A percentile compares a stretch with the other conserved stretches of the same genome.
Evolutionary conservation across 64 coral and sea anemone species (phyloP).

Genomic region (Platygyra sinensis): DNA sequence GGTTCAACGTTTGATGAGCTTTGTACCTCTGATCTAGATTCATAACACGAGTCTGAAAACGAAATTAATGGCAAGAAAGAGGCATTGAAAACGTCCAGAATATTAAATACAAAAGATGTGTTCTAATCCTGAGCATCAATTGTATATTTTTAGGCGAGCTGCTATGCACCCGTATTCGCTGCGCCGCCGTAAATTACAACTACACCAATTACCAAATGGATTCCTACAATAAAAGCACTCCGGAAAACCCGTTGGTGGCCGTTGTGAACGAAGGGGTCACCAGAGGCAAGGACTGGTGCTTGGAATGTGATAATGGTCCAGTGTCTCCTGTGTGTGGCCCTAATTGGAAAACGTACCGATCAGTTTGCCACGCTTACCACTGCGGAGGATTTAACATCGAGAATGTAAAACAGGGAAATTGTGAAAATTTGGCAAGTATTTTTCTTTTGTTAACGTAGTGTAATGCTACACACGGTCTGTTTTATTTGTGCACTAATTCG

Average conservation of each 20-base stretch:
- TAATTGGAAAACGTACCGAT: slow-evolving; percentile 88
- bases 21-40: no score
- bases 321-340: slow-evolving; percentile 80
- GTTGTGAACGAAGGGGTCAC: neutral
- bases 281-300: slow-evolving; percentile 55
- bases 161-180: slow-evolving; percentile 52
- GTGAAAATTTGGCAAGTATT: slow-evolving; percentile 43
- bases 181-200: slow-evolving; percentile 15
- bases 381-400: slow-evolving; percentile 70
- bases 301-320: slow-evolving; percentile 87
- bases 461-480: no score
- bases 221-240: neutral
- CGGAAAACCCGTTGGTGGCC: neutral
- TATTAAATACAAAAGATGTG: no score
- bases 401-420: slow-evolving; percentile 50
- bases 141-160: slow-evolving; percentile 26
- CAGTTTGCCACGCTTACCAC: slow-evolving; percentile 73
- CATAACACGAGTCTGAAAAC: no score
- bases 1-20: no score
- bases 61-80: no score
- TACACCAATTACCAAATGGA: slow-evolving; percentile 34
- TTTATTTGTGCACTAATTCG: no score
- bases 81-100: no score
- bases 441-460: neutral
- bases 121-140: no score